Evolutionary conservation across 2,888 invertebrate species (phyloP).

Genomic region (Hyposoter dolosus): DNA sequence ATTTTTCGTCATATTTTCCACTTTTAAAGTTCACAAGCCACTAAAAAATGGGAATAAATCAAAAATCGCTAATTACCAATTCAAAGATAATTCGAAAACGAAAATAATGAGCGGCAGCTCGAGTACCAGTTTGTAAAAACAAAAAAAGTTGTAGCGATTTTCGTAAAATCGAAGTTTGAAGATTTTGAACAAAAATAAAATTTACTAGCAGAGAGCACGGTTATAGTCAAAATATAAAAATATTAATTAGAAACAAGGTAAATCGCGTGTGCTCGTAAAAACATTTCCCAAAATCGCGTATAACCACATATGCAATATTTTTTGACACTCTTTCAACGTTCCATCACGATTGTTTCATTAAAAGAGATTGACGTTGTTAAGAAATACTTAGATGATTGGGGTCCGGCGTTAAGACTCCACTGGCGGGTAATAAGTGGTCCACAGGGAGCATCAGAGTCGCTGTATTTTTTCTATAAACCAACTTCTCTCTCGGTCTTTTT

Average conservation of each 20-base stretch:
- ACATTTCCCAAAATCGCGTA: background rate
- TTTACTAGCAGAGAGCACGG: too few species aligned
- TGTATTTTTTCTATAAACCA: constrained; percentile 30
- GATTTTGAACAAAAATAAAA: too few species aligned
- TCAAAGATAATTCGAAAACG: too few species aligned
- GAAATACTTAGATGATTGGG: constrained; percentile 83
- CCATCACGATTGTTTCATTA: constrained; percentile 35
- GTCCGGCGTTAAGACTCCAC: constrained; percentile 79
- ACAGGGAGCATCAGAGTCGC: constrained; percentile 78
- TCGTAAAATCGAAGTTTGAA: too few species aligned
- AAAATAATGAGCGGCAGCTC: too few species aligned
- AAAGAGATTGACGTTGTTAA: constrained; percentile 75
- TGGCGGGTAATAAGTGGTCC: constrained; percentile 82
- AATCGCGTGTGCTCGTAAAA: background rate
- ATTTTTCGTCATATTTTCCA: too few species aligned
- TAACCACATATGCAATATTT: background rate
- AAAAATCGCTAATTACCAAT: too few species aligned
- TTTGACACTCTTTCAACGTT: background rate
- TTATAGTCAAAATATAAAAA: background rate
- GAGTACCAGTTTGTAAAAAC: too few species aligned
- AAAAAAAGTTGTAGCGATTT: too few species aligned
- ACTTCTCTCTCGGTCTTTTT: constrained; percentile 1
- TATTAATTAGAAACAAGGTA: background rate
- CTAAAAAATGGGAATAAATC: too few species aligned
- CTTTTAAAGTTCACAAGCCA: too few species aligned